Percentiles rank a stretch among this genome's conserved stretches.
These are phyloP conservation scores for Rutilus rutilus DNA, from an alignment of 2,113 vertebrate genomes.

Conservation along the genomic window DNA sequence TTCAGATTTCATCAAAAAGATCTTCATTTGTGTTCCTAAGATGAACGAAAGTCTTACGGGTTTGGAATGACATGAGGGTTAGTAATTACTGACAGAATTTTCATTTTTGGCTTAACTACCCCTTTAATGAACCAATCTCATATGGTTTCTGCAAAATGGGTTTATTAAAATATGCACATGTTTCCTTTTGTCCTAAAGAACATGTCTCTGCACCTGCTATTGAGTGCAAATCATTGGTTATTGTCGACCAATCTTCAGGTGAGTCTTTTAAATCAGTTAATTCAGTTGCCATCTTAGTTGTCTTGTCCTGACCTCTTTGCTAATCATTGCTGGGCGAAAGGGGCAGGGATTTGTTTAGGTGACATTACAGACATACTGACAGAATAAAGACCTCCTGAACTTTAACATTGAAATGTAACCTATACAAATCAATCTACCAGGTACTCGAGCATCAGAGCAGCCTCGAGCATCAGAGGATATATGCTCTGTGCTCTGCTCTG, in stretches of 20 bases:
- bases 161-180: background rate
- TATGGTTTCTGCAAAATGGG: background rate
- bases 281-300: background rate
- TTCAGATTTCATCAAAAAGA: too few relatives aligned
- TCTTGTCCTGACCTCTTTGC: background rate
- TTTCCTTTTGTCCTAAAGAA: conserved; percentile 4
- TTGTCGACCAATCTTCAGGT: background rate
- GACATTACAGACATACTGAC: background rate
- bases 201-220: background rate
- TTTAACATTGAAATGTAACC: background rate
- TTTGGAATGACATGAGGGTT: too few relatives aligned
- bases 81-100: too few relatives aligned
- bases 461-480: background rate
- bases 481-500: background rate
- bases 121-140: too few relatives aligned
- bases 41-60: too few relatives aligned
- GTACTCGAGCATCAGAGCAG: background rate
- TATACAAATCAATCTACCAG: background rate
- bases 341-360: background rate
- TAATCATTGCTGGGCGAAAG: background rate
- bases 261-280: background rate
- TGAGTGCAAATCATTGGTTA: background rate
- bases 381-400: background rate
- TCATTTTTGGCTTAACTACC: too few relatives aligned
- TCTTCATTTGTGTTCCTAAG: too few relatives aligned